Base-by-base conservation (phyloP, 1,140 invertebrate genomes). In the Drosophila lini region DNA sequence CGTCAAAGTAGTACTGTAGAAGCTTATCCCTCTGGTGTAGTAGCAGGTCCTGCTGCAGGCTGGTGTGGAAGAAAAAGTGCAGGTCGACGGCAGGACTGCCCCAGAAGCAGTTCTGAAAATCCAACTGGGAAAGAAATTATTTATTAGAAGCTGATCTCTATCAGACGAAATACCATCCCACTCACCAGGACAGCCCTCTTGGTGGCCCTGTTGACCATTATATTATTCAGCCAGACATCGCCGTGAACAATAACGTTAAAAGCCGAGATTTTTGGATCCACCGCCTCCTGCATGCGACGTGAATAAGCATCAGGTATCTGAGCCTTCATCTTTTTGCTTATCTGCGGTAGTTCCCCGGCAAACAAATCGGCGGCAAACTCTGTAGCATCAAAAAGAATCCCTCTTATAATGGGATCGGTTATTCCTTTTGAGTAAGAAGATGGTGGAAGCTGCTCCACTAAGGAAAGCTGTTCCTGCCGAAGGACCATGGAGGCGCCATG, bases 171-270 rank as follows among this genome's bases (percentile, higher is more conserved):
- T 34, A 2, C 3, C 22, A 22, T 10, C 15, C 40, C 31, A 34
- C 84, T 78, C 31, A 84, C 84, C n/a, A 94, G 93, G 58, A 95
- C 93, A 69, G 93, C 93, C 10, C 93, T 92, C 0, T 86, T 85
- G 61, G 73, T 78, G 45, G 94, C 94, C 16, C 91, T 91, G 50
- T 80, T 69, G 75, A 95, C 94, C 57, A 96, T 78, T 81, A 95
- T 94, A 74, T 96, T 96, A 75, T 95, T 95, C 0, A 94, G 79
- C 95, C 95, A 95, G 4, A 93, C 92, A 82, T 96, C 95, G 15
- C 95, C 95, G 55, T 95, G 95, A 55, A 93, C 94, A 36, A 95
- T 91, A 3, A 95, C 94, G 41, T 93, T 93, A 63, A 81, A 64
- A 13, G 0, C 59, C 42, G 38, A 70, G 11, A 68, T 74, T 6